Percentiles rank a stretch among this genome's conserved stretches.
phyloP scores from a whole-genome alignment of 1,140 invertebrate species.

The Drosophila mojavensis region DNA sequence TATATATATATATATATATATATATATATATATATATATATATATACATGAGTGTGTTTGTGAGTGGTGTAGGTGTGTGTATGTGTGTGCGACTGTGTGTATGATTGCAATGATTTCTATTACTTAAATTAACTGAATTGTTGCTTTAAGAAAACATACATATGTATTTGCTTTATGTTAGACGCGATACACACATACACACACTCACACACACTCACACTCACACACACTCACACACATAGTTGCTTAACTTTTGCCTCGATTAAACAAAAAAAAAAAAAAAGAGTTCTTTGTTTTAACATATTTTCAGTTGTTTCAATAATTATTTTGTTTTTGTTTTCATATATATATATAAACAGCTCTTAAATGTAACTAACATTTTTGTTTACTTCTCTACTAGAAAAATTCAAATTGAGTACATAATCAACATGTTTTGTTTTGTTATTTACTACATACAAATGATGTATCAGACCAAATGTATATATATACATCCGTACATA shows the following conservation, averaged over 20 bases:
- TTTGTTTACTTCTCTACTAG: conserved; percentile 18
- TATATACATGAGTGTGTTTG: conserved; percentile 22
- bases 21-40: conserved; percentile 63
- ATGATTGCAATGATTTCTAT: neutral
- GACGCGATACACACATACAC: neutral
- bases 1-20: neutral
- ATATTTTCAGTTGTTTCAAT: conserved; percentile 35
- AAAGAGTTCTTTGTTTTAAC: conserved; percentile 44
- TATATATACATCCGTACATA: conserved; percentile 12
- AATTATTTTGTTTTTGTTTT: conserved; percentile 8
- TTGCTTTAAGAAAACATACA: neutral
- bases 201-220: no score
- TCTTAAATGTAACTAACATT: conserved; percentile 32
- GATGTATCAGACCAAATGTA: conserved; percentile 4
- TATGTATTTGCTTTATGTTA: neutral
- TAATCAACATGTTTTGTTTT: conserved; percentile 41
- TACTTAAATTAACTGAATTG: conserved; percentile 4
- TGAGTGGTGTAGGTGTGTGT: conserved; percentile 7
- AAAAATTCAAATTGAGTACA: conserved; percentile 52
- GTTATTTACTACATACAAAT: conserved; percentile 13
- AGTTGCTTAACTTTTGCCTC: conserved; percentile 34
- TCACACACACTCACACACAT: neutral
- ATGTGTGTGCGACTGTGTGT: neutral
- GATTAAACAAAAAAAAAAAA: conserved; percentile 20
- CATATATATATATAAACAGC: no score